Evolutionary conservation across 2,888 invertebrate genomes (phyloP).

Genomic region (Amblyjoppa fuscipennis): DNA sequence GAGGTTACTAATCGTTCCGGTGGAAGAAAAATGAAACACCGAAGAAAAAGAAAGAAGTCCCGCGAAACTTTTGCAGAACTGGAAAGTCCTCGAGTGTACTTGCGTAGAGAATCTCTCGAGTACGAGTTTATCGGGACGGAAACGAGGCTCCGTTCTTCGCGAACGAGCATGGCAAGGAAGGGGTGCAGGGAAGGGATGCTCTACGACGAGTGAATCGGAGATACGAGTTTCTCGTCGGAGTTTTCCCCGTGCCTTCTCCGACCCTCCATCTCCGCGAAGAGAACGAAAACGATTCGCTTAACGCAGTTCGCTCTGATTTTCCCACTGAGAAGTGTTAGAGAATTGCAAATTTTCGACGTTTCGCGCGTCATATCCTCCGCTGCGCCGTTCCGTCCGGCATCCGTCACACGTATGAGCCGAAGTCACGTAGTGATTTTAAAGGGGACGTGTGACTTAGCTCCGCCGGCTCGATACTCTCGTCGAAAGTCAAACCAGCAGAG

Average conservation of each 20-base stretch:
- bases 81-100: conserved; percentile 17
- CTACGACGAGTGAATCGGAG: conserved; percentile 43
- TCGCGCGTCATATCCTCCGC: conserved; percentile 7
- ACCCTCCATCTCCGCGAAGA: background rate
- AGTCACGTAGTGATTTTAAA: conserved; percentile 36
- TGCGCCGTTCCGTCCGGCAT: background rate
- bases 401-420: background rate
- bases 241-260: conserved; percentile 5
- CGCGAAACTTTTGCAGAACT: conserved; percentile 32
- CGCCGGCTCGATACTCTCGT: background rate
- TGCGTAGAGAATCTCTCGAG: conserved; percentile 38
- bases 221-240: conserved; percentile 55
- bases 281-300: conserved; percentile 56
- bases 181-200: background rate
- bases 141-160: conserved; percentile 41
- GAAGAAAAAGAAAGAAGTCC: conserved; percentile 4
- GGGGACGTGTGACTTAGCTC: background rate
- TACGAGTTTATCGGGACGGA: conserved; percentile 49
- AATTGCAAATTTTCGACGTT: conserved; percentile 52
- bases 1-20: conserved; percentile 25
- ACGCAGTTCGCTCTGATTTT: conserved; percentile 55
- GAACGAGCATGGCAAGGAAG: conserved; percentile 12
- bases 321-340: conserved; percentile 38
- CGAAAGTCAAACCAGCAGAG: conserved; percentile 14
- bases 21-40: background rate